A percentile compares a stretch with the other conserved stretches of the same genome.
Evolutionary conservation across 2,797 vertebrate genomes (phyloP).

Genomic region (Oophaga sylvatica): DNA sequence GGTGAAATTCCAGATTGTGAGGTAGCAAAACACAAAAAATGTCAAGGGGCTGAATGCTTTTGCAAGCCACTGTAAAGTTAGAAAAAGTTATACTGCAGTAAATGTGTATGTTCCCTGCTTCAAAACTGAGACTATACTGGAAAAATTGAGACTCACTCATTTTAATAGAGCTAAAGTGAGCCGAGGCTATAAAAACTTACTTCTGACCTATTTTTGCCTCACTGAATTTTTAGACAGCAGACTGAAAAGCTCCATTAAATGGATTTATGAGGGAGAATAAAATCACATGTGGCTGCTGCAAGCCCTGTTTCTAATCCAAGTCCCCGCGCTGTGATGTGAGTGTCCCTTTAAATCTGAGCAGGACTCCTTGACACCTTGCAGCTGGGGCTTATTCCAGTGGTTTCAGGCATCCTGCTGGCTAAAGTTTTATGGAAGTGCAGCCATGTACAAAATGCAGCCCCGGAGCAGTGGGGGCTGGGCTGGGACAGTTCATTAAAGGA

Average conservation of each 20-base stretch:
- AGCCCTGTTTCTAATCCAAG: too few species aligned
- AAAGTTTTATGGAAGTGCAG: slow-evolving; percentile 5
- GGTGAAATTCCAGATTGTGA: too few species aligned
- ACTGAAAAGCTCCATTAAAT: slow-evolving; percentile 2
- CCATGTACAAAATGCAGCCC: slow-evolving; percentile 12
- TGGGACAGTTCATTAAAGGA: slow-evolving; percentile 31
- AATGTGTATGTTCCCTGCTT: slow-evolving; percentile 6
- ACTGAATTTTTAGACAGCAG: neutral
- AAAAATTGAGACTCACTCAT: neutral
- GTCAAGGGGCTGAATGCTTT: too few species aligned
- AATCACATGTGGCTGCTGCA: neutral
- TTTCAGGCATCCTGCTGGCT: neutral
- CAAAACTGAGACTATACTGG: neutral
- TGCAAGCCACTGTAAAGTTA: too few species aligned
- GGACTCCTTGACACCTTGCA: slow-evolving; percentile 39
- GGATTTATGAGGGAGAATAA: slow-evolving; percentile 2
- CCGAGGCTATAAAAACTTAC: slow-evolving; percentile 8
- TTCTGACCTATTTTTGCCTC: slow-evolving; percentile 24
- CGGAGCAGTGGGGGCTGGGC: neutral
- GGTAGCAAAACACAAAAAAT: too few species aligned
- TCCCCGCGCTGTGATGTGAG: neutral
- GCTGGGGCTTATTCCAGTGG: slow-evolving; percentile 18
- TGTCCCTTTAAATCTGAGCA: slow-evolving; percentile 9
- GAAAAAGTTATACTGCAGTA: neutral
- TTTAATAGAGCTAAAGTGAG: slow-evolving; percentile 15